Evolutionary conservation across 1,140 invertebrate genomes (phyloP), one percentile per base, ranked within the genome.

Genomic region (Drosophila dunni): DNA sequence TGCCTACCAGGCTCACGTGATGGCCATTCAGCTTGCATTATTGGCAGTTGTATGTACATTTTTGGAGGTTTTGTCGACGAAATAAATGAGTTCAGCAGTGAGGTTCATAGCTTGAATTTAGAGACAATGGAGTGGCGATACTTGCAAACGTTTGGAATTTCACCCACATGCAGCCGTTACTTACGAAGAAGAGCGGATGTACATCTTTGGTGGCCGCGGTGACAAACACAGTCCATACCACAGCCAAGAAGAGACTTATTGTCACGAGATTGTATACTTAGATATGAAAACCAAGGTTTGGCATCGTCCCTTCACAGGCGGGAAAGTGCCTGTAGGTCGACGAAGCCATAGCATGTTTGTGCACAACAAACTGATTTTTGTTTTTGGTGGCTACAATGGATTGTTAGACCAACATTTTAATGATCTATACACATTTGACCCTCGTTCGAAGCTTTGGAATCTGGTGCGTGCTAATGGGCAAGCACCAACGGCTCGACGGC

Each of bases 381-480:
- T 98, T 50, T 98, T 98, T 93, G 97, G 97, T 40, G 97, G 97
- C 8, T 98, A 96, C 88, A 97, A 97, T 93, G 96, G 96, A 5
- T 92, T 95, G 13, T 83, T 93, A 38, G 94, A 96, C 73, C 92
- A 94, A 56, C 97, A 98, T 92, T 98, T 95, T 85, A 96, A 97
- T 93, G 97, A 98, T 93, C 91, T 98, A 38, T 95, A 95, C 82
- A 94, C 94, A 83, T 98, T 95, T 93, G 93, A 95, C 92, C 93
- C 95, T 80, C 92, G 92, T 57, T 93, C 92, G 15, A 94, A 94
- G 76, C 73, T 91, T 10, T 97, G 96, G 96, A 94, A 93, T 65
- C 81, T 93, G 54, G 90, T 97, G 1, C 93, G 94, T 70, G 93
- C 94, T 4, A 89, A 91, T 44, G 96, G 96, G 1, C 78, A 92